Evolutionary conservation across 2,797 vertebrate genomes (phyloP), one percentile per base, ranked within the genome.

Genomic region (Anguilla anguilla): DNA sequence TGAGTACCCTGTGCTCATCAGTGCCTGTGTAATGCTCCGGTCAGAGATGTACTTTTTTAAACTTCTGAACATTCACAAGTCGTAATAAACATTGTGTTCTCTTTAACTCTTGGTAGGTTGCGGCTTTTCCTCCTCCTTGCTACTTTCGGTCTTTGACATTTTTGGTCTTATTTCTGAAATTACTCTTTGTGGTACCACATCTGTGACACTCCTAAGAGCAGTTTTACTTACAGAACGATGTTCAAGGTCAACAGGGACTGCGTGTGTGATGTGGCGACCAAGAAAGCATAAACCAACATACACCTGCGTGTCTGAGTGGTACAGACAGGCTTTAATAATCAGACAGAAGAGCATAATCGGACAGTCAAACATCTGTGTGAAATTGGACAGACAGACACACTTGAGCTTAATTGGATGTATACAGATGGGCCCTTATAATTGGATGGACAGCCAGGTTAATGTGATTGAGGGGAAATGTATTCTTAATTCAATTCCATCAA

Each of bases 1-100:
- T 99, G 94, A 97, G 99, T 97, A 89, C 86, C 64, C 31, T 13
- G 13, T 17, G 5, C 22, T 7, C 2, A 67, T 67, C 61, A n/a
- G 5, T 6, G 22, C 22, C 61, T 67, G 22, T n/a, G 6, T 22
- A n/a, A 25, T 5, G 25, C 61, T 11, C 55, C 15, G 9, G 11
- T 15, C 55, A 19, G 2, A 57, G 55, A 57, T 11, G 53, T n/a
- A 64, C 61, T 25, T 64, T 25, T 64, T 64, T 64, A 10, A 2
- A 49, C 6, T 49, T 49, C 6, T 49, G 49, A n/a, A n/a, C n/a
- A 64, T 64, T 64, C 61, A 25, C 25, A 67, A n/a, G n/a, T 67
- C 6, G 3, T n/a, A 25, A 25, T n/a, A 67, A 67, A n/a, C 61
- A n/a, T n/a, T 3, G 11, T 53, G 51, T 53, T 51, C 51, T 51